Base-by-base conservation (phyloP, 2,797 vertebrate genomes). In the Mormyrus proboscirostris region DNA sequence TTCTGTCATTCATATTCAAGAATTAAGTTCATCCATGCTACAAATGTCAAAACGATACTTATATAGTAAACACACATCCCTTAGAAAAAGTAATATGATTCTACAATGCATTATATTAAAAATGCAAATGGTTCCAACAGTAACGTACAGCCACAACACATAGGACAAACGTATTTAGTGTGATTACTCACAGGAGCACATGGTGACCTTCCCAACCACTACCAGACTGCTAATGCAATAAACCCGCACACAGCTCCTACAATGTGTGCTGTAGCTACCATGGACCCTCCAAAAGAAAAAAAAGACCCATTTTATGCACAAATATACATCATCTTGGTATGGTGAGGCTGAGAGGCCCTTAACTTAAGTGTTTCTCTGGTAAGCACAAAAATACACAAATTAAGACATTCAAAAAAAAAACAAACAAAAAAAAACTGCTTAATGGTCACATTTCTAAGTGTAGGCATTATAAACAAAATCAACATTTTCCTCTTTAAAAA, bases 61-160 rank as follows among this genome's bases (percentile, higher is more conserved):
- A 76, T 85, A 89, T 53, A 69, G 83, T 38, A 89, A 19, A 65
- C 53, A 57, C 85, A 33, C 47, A 86, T 47, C 55, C 57, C 47
- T 86, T 62, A 79, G 73, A 79, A 79, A 79, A 79, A 79, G 73
- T 85, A 85, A 89, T 41, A 83, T 47, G 79, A 62, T 44, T 84
- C 44, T 29, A 14, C 47, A 89, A 44, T 53, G 16, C 53, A 89
- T 55, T 44, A 65, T 16, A 62, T 59, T 57, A 44, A 22, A 55
- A 82, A 57, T 49, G 82, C 12, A 82, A 55, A 82, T 55, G 51
- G 14, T 44, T 82, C 51, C 73, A 86, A 88, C 33, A 88, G 49
- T 49, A 33, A 76, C 73, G 19, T 79, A 79, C 33, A 79, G 19
- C 73, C 33, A 79, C 73, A 41, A 79, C 73, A 79, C 41, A 25